A percentile compares a stretch with the other conserved stretches of the same genome.
Evolutionary conservation across 2,888 invertebrate genomes (phyloP).

Genomic region (Megalurothrips usitatus): DNA sequence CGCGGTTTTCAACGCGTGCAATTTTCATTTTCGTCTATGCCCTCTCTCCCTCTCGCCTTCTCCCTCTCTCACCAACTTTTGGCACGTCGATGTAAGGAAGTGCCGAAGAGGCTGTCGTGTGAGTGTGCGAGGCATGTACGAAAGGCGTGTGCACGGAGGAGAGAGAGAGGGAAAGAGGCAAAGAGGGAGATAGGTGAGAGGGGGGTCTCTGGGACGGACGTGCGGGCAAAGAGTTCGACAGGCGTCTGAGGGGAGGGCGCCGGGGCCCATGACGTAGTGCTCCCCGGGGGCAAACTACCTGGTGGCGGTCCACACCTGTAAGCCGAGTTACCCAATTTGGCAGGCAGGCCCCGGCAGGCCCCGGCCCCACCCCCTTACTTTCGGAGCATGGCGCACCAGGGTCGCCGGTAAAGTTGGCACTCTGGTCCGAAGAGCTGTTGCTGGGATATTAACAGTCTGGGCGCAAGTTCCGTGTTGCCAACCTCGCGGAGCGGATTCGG

Average conservation of each 20-base stretch:
- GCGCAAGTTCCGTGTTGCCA: not conserved
- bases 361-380: not conserved
- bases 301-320: constrained; percentile 1
- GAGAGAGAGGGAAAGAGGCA: not conserved
- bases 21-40: too few species aligned
- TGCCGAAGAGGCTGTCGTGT: too few species aligned
- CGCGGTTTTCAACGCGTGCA: too few species aligned
- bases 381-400: not conserved
- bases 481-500: not conserved
- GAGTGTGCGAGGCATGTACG: too few species aligned
- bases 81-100: too few species aligned
- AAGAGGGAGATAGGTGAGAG: not conserved
- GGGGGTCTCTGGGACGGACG: too few species aligned
- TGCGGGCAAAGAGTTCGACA: too few species aligned
- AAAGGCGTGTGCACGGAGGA: too few species aligned
- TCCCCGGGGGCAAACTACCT: not conserved
- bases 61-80: too few species aligned
- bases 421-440: not conserved
- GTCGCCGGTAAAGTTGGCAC: not conserved
- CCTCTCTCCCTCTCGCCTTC: too few species aligned
- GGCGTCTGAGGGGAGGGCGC: not conserved
- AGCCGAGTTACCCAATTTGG: constrained; percentile 13
- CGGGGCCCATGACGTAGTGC: not conserved
- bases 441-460: constrained; percentile 6
- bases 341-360: not conserved